Evolutionary conservation across 2,888 invertebrate species (phyloP).

Genomic region (Leptinotarsa juncta): DNA sequence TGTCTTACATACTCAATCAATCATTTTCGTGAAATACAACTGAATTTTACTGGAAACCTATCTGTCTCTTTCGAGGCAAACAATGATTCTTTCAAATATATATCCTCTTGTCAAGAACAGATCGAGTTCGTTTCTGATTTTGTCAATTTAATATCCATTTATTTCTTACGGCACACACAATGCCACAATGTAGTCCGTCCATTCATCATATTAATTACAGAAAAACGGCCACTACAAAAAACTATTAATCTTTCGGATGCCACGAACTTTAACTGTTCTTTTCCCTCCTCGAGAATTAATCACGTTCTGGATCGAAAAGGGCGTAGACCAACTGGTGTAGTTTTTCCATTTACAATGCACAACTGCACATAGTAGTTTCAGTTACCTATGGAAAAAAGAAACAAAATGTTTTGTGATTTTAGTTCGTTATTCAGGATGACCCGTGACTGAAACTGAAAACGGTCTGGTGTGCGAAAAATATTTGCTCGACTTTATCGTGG

Average conservation of each 20-base stretch:
- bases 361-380: not conserved
- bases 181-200: constrained; percentile 29
- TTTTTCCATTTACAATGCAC: not conserved
- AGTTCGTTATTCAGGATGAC: no score
- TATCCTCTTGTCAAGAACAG: constrained; percentile 12
- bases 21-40: not conserved
- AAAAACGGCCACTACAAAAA: constrained; percentile 27
- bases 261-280: constrained; percentile 27
- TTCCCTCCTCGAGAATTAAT: constrained; percentile 23
- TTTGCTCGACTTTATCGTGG: no score
- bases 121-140: constrained; percentile 18
- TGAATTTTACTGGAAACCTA: not conserved
- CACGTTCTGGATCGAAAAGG: constrained; percentile 4
- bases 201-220: constrained; percentile 42
- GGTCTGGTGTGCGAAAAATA: no score
- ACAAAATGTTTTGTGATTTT: no score
- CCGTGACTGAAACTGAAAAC: no score
- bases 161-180: constrained; percentile 18
- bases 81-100: constrained; percentile 10
- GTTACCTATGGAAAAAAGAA: not conserved
- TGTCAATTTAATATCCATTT: constrained; percentile 25
- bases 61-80: not conserved
- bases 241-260: constrained; percentile 37
- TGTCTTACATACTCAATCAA: not conserved
- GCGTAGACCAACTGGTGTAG: constrained; percentile 4